These are phyloP conservation scores for Spheniscus humboldti DNA, from an alignment of 2,797 vertebrate species.

Conservation along the genomic window DNA sequence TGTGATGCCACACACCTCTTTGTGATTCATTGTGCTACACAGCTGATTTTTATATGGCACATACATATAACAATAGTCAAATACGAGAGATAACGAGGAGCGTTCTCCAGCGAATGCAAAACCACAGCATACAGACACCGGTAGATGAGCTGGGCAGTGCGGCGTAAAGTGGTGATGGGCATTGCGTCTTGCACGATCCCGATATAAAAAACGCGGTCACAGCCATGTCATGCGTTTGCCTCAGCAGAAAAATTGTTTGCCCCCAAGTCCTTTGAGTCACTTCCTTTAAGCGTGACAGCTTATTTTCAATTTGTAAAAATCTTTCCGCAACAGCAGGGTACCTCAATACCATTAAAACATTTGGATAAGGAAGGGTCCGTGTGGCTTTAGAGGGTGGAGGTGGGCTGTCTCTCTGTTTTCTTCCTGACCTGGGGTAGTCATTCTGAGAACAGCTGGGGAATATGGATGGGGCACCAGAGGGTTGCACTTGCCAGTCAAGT, in stretches of 20 bases:
- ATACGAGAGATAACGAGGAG: accelerated
- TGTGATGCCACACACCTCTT: neutral
- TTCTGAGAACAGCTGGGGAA: neutral
- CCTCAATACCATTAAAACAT: neutral
- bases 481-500: neutral
- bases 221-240: neutral
- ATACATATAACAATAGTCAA: neutral
- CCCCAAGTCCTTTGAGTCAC: neutral
- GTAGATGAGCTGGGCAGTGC: neutral
- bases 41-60: neutral
- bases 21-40: neutral
- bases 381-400: neutral
- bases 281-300: neutral
- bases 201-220: neutral
- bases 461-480: accelerated
- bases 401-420: neutral
- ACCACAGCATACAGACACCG: neutral
- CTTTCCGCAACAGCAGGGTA: neutral
- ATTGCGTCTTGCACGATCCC: accelerated
- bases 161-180: accelerated
- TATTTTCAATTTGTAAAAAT: neutral
- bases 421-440: neutral
- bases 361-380: neutral
- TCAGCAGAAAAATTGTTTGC: neutral
- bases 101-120: neutral